Percentiles rank a stretch among this genome's conserved stretches.
Conservation (phyloP, 2,113 vertebrate species). For the Malurus melanocephalus region DNA sequence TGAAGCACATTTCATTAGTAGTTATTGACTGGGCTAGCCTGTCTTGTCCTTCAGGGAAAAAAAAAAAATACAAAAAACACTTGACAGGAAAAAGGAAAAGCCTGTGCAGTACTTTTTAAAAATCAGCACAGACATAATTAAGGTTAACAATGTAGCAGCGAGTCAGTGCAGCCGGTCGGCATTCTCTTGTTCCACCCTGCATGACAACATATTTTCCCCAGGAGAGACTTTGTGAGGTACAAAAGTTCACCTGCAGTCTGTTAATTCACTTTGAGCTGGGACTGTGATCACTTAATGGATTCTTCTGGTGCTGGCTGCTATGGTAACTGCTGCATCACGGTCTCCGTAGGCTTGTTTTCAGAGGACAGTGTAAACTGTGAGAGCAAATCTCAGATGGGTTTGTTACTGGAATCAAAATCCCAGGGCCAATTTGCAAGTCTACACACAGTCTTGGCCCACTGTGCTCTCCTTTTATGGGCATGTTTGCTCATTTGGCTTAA, state of each 20-base stretch:
- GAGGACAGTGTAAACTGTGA: background rate
- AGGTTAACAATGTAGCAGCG: slow-evolving; percentile 38
- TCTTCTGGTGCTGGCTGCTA: slow-evolving; percentile 44
- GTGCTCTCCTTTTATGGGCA: slow-evolving; percentile 26
- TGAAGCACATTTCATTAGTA: slow-evolving; percentile 21
- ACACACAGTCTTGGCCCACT: background rate
- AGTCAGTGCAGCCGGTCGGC: background rate
- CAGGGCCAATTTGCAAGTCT: slow-evolving; percentile 15
- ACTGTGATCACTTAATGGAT: slow-evolving; percentile 49
- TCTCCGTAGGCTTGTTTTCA: slow-evolving; percentile 19
- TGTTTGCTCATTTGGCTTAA: slow-evolving; percentile 19
- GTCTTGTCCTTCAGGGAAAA: background rate
- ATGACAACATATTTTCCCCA: slow-evolving; percentile 22
- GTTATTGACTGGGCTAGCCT: background rate
- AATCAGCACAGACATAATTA: slow-evolving; percentile 35
- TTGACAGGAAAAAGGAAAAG: slow-evolving; percentile 63
- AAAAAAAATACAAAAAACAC: background rate
- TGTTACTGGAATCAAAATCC: slow-evolving; percentile 45
- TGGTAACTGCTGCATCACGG: slow-evolving; percentile 51
- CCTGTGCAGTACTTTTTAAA: background rate
- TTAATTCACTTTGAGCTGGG: slow-evolving; percentile 48
- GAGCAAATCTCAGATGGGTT: slow-evolving; percentile 38
- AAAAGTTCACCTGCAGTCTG: slow-evolving; percentile 59
- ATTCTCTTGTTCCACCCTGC: background rate
- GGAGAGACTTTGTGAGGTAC: slow-evolving; percentile 42